Evolutionary conservation across 1,140 invertebrate genomes (phyloP).

Genomic region (Dolichoris vasculosae): DNA sequence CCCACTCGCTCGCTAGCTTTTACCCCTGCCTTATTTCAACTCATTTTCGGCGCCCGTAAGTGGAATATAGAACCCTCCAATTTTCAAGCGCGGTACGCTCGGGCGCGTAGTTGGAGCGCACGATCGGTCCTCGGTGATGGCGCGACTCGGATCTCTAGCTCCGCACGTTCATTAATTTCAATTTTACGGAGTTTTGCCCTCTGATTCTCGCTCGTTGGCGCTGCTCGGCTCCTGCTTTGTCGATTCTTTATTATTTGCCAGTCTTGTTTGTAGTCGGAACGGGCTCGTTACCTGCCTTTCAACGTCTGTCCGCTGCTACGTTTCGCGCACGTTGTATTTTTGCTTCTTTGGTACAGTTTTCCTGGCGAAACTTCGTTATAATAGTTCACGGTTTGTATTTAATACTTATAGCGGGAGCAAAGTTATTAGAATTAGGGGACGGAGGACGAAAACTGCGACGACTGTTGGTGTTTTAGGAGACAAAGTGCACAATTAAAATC

Average conservation of each 20-base stretch:
- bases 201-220: background rate
- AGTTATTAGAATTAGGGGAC: too few relatives aligned
- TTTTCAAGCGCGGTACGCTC: background rate
- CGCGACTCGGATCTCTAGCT: background rate
- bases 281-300: background rate
- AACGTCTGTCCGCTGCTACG: background rate
- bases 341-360: background rate
- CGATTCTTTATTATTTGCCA: conserved; percentile 8
- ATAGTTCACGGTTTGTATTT: background rate
- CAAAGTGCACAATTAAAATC: too few relatives aligned
- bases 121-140: background rate
- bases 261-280: background rate
- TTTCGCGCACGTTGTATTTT: background rate
- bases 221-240: background rate
- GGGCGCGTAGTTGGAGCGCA: background rate
- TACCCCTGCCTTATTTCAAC: background rate
- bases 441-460: too few relatives aligned
- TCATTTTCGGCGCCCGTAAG: conserved; percentile 16
- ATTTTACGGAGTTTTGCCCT: conserved; percentile 71
- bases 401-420: too few relatives aligned
- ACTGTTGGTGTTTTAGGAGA: too few relatives aligned
- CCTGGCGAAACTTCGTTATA: background rate
- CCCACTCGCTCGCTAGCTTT: too few relatives aligned
- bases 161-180: conserved; percentile 71
- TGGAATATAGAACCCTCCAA: conserved; percentile 10